These are phyloP conservation scores for Eubasilissa splendida DNA, from an alignment of 2,888 invertebrate species.

Conservation along the genomic window DNA sequence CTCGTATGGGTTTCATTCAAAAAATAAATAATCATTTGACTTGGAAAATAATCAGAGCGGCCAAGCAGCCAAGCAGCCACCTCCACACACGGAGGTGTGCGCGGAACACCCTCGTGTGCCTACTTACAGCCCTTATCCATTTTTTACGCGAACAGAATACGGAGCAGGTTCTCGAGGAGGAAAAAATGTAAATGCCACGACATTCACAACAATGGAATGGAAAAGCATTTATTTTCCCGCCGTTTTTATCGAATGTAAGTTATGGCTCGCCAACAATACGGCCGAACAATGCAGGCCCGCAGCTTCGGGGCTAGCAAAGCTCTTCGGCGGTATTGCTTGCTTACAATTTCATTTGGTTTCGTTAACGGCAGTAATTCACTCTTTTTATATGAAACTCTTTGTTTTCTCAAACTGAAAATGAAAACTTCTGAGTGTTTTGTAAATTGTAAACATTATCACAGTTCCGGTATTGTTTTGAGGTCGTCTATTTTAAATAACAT, in stretches of 20 bases:
- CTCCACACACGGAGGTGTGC: constrained; percentile 1
- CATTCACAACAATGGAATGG: constrained; percentile 56
- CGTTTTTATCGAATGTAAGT: constrained; percentile 53
- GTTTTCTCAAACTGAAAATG: no score
- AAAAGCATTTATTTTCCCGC: constrained; percentile 57
- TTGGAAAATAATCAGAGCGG: constrained; percentile 14
- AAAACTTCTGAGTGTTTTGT: no score
- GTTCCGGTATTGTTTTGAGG: no score
- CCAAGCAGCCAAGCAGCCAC: background rate
- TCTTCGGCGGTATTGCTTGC: constrained; percentile 1
- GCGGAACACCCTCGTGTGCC: constrained; percentile 18
- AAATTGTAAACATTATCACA: no score
- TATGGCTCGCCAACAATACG: constrained; percentile 42
- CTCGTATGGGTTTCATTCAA: no score
- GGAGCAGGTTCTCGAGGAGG: constrained; percentile 40
- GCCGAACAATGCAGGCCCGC: constrained; percentile 25
- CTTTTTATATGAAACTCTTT: background rate
- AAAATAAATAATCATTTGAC: background rate
- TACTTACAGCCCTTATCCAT: constrained; percentile 50
- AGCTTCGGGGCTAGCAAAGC: background rate
- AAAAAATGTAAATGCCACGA: constrained; percentile 57
- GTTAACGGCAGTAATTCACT: constrained; percentile 3
- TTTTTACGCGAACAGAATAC: constrained; percentile 57
- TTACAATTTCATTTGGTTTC: constrained; percentile 17
- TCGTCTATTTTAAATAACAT: no score